Evolutionary conservation across 2,888 invertebrate genomes (phyloP), one percentile per base, ranked within the genome.

Genomic region (Andrena bucephala): DNA sequence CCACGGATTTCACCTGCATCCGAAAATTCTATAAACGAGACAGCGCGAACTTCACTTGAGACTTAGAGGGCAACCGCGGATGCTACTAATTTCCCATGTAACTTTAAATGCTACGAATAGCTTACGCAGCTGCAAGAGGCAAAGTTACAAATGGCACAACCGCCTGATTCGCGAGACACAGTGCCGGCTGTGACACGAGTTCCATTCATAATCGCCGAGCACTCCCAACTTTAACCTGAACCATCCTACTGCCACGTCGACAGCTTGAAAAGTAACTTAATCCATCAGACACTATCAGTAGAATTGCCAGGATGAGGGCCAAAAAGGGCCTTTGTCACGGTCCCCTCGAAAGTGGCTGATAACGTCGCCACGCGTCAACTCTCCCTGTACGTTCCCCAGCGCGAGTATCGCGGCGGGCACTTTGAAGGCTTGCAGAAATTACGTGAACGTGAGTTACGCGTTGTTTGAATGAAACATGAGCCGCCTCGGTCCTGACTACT

Each of bases 401-500:
- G 8, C n/a, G 52, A 24, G 10, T 31, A 71, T 42, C 29, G 48
- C 13, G 52, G 52, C 42, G 59, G 69, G 60, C 29, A 24, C 2
- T 73, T 54, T 52, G 54, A 66, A 66, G 66, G 54, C 10, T 57
- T 20, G 6, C 36, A 57, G 20, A 57, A 42, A 66, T 66, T 73
- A 73, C 29, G 54, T 16, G 33, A 36, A 63, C 33, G 33, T n/a
- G 5, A 66, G 16, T 29, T 29, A 20, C 57, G 36, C 20, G 42
- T 60, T 52, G 16, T 70, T 20, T 27, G 52, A 29, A 36, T 63
- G 70, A 70, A 70, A 76, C 42, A 76, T 29, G 52, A 76, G 54
- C 13, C 27, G 20, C 59, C 52, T 52, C 27, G 31, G 31, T 31
- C n/a, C 16, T 52, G 50, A 27, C 7, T 8, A n/a, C 42, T 65